phyloP scores from a whole-genome alignment of 1,140 invertebrate species.

The Euwallacea similis region DNA sequence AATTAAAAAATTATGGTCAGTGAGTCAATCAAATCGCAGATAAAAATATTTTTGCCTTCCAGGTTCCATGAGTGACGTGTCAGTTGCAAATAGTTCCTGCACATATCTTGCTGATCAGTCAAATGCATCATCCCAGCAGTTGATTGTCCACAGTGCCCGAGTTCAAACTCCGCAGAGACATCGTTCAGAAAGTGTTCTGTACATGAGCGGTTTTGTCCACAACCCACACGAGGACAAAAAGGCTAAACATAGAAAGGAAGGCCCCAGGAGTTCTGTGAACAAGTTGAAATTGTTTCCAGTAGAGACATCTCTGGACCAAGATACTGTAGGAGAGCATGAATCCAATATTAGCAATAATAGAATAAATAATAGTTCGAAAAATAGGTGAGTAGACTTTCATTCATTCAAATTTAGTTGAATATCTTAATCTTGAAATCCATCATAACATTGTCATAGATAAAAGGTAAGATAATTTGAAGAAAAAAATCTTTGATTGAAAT shows the following conservation, averaged over 20 bases:
- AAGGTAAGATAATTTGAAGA: no score
- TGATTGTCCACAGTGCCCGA: slow-evolving; percentile 77
- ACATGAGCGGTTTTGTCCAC: slow-evolving; percentile 55
- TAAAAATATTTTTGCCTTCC: neutral
- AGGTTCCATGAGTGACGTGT: slow-evolving; percentile 72
- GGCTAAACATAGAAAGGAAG: slow-evolving; percentile 49
- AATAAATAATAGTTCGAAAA: neutral
- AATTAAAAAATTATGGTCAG: neutral
- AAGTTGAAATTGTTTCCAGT: slow-evolving; percentile 61
- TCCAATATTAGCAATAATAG: slow-evolving; percentile 3
- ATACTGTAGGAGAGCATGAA: slow-evolving; percentile 38
- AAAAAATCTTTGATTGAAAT: no score
- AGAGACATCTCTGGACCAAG: slow-evolving; percentile 62
- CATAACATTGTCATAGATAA: no score
- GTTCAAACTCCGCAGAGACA: slow-evolving; percentile 80
- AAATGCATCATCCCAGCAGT: slow-evolving; percentile 57
- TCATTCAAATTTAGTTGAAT: no score
- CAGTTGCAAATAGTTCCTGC: slow-evolving; percentile 61
- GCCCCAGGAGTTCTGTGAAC: slow-evolving; percentile 54
- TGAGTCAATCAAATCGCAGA: neutral
- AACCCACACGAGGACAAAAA: slow-evolving; percentile 33
- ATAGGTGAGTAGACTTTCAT: no score
- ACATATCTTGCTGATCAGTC: slow-evolving; percentile 45
- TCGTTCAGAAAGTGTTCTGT: slow-evolving; percentile 77
- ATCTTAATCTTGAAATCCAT: no score